These are phyloP conservation scores for Abrostola triplasia DNA, from an alignment of 2,888 invertebrate species.

Conservation along the genomic window DNA sequence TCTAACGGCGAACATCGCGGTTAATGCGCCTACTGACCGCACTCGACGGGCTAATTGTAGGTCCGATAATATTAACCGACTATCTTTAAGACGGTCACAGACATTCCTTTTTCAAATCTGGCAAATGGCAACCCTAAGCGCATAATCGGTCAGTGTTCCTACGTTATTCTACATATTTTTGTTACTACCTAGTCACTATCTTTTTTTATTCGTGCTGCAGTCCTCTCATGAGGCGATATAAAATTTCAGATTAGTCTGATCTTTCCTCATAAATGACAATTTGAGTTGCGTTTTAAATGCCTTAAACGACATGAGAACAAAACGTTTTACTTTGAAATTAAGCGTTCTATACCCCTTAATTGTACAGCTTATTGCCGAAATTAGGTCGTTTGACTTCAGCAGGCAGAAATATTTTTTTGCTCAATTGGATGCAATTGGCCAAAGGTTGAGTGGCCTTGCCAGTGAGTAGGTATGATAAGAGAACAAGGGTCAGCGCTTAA, in stretches of 20 bases:
- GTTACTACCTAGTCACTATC: too few species aligned
- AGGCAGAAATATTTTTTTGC: slow-evolving; percentile 39
- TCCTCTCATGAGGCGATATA: too few species aligned
- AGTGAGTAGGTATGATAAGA: slow-evolving; percentile 32
- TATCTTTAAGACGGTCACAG: background rate
- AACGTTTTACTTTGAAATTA: slow-evolving; percentile 11
- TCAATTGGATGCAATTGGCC: slow-evolving; percentile 61
- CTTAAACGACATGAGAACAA: too few species aligned
- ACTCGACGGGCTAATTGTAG: slow-evolving; percentile 31
- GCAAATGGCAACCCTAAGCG: background rate
- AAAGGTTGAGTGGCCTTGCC: slow-evolving; percentile 54
- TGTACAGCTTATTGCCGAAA: slow-evolving; percentile 37
- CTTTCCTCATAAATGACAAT: too few species aligned
- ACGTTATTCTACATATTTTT: background rate
- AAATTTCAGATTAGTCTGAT: too few species aligned
- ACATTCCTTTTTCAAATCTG: background rate
- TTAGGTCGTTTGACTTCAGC: slow-evolving; percentile 53
- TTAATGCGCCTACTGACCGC: slow-evolving; percentile 48
- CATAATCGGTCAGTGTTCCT: background rate
- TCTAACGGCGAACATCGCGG: slow-evolving; percentile 44
- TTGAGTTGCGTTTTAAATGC: too few species aligned
- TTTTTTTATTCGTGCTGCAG: too few species aligned
- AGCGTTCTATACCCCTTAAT: slow-evolving; percentile 29
- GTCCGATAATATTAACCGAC: slow-evolving; percentile 8
- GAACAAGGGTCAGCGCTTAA: slow-evolving; percentile 41